Evolutionary conservation across 2,888 invertebrate genomes (phyloP).

Genomic region (Xestoiulus laeticollis): DNA sequence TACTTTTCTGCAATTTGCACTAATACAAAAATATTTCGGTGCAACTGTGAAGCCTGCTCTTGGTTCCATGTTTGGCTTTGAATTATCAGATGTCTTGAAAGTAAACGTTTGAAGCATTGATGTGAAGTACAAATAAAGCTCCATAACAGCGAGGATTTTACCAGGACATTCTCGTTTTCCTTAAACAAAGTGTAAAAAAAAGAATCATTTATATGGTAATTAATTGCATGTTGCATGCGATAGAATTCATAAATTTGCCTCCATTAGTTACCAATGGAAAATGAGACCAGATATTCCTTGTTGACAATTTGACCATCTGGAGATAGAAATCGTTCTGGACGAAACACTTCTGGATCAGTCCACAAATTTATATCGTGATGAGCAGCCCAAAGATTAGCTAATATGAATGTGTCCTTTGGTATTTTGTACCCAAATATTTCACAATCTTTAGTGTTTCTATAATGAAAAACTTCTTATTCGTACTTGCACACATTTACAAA

Average conservation of each 20-base stretch:
- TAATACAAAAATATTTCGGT: not conserved
- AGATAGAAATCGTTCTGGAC: constrained; percentile 54
- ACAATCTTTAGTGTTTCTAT: constrained; percentile 4
- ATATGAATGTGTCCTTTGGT: too few relatives aligned
- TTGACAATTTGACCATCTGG: constrained; percentile 52
- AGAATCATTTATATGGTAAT: not conserved
- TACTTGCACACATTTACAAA: too few relatives aligned
- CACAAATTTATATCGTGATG: constrained; percentile 48
- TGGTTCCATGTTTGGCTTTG: not conserved
- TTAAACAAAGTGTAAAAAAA: not conserved
- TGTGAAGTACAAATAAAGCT: constrained; percentile 51
- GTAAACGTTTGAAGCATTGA: constrained; percentile 49
- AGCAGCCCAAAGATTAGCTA: constrained; percentile 51
- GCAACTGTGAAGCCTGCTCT: not conserved
- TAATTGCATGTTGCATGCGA: not conserved
- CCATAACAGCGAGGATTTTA: constrained; percentile 36
- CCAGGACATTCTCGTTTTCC: constrained; percentile 52
- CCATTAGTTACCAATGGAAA: constrained; percentile 51
- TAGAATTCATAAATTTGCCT: too few relatives aligned
- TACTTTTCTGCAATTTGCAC: not conserved
- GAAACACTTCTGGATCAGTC: constrained; percentile 51
- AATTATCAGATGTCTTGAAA: not conserved
- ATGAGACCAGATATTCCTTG: constrained; percentile 54
- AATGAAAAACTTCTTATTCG: too few relatives aligned
- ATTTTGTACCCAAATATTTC: constrained; percentile 48